Evolutionary conservation across 2,797 vertebrate species (phyloP).

Genomic region (Muscicapa striata): DNA sequence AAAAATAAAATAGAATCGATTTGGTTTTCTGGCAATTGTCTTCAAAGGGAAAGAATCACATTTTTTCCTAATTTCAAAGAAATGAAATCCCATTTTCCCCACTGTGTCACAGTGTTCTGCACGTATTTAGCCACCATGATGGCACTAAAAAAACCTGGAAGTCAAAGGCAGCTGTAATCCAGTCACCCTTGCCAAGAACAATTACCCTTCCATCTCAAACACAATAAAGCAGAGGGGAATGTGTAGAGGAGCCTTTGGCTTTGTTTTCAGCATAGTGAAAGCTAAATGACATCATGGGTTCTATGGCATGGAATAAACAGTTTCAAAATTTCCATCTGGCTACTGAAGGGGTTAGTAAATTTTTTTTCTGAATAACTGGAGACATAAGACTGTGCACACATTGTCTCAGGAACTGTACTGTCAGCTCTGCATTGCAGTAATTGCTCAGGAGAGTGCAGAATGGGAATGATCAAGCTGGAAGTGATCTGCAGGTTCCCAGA

Average conservation of each 20-base stretch:
- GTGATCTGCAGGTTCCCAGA: not conserved
- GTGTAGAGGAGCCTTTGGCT: not conserved
- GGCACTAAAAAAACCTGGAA: slow-evolving; percentile 12
- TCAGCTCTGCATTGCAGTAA: not conserved
- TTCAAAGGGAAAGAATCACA: slow-evolving; percentile 19
- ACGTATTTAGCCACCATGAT: not conserved
- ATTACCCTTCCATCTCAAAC: slow-evolving; percentile 29
- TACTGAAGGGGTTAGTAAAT: not conserved
- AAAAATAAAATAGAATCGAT: slow-evolving; percentile 69
- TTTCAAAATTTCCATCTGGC: slow-evolving; percentile 14
- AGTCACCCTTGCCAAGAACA: not conserved
- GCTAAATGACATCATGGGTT: not conserved
- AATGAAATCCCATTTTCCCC: slow-evolving; percentile 28
- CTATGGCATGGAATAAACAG: not conserved
- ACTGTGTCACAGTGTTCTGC: not conserved
- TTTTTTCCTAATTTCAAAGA: slow-evolving; percentile 31
- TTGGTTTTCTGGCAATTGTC: slow-evolving; percentile 20
- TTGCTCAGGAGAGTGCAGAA: not conserved
- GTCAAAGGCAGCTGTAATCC: slow-evolving; percentile 16
- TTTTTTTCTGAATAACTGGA: not conserved
- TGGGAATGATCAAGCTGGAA: not conserved
- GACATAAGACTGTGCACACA: not conserved
- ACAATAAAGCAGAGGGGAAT: not conserved
- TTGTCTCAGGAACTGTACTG: not conserved
- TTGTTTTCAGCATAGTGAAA: not conserved